Base-by-base conservation (phyloP, 1,140 invertebrate species). In the Tetragnatha versicolor region DNA sequence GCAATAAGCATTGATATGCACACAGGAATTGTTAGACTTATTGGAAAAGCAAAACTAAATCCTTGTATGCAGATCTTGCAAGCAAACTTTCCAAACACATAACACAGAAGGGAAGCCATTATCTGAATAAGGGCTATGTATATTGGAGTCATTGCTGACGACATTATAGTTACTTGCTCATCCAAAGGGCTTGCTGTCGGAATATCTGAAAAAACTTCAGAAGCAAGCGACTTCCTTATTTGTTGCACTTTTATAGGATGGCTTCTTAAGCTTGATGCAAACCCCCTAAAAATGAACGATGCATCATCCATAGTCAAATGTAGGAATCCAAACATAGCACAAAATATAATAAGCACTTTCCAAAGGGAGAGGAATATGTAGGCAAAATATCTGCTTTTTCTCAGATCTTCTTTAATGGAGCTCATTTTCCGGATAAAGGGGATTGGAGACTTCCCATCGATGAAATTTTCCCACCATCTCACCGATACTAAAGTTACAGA, bases 11-110 rank as follows among this genome's bases (percentile, higher is more conserved):
- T 85, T 0, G 94, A 96, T 27, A 98, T 92, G 0, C 93, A 91
- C 0, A 97, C 90, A 0, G 96, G 96, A 81, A 97, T 94, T 0
- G 94, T 93, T 66, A 98, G 88, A 85, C 93, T 96, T 0, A 98
- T 92, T 0, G 96, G 96, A 82, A 98, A 95, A 0, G 95, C 94
- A 84, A 97, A 98, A 85, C 95, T 96, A 88, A 98, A 97, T 27
- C 94, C 94, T 60, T 81, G 75, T 35, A 81, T 78, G 55, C 96
- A 90, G 82, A 98, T 97, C 87, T 97, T 97, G 87, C 96, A 98
- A 20, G 96, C 94, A 83, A 97, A 97, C 87, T 97, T 97, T 80
- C 90, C 94, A 82, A 96, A 95, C 81, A 96, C 92, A 83, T 97
- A 98, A 82, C 93, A 93, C 33, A 95, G 87, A 84, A 96, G 96